phyloP scores from a whole-genome alignment of 1,140 invertebrate genomes.

The Druon quercuslanigerum region DNA sequence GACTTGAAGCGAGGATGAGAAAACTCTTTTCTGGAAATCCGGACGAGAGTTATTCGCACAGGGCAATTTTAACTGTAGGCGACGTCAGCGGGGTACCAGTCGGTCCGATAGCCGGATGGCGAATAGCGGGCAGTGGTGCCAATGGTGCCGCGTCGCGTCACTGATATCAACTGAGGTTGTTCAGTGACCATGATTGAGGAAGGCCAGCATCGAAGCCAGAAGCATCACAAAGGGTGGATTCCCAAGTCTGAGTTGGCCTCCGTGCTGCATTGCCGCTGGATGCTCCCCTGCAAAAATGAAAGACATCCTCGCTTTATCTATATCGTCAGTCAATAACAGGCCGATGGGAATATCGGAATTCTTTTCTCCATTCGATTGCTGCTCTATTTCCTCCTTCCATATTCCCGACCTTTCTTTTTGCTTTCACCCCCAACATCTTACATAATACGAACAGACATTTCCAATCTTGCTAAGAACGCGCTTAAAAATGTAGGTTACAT shows the following conservation, averaged over 20 bases:
- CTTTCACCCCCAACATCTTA: not conserved
- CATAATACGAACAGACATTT: slow-evolving; percentile 2
- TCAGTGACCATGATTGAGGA: slow-evolving; percentile 71
- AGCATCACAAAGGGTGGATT: slow-evolving; percentile 74
- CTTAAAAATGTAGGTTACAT: slow-evolving; percentile 13
- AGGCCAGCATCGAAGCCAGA: slow-evolving; percentile 69
- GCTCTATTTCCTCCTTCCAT: slow-evolving; percentile 21
- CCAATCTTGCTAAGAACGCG: slow-evolving; percentile 2
- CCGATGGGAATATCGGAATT: slow-evolving; percentile 35
- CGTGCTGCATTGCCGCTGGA: slow-evolving; percentile 89
- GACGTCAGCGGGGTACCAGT: not conserved
- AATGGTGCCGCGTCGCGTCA: not conserved
- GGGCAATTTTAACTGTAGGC: not conserved
- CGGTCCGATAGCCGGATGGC: not conserved
- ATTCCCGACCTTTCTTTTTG: not conserved
- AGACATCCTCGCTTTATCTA: slow-evolving; percentile 34
- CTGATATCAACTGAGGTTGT: not conserved
- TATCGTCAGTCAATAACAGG: slow-evolving; percentile 36
- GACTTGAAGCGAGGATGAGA: too few relatives aligned
- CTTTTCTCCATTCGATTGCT: slow-evolving; percentile 27
- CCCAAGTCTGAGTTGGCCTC: slow-evolving; percentile 75
- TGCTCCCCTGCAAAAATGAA: slow-evolving; percentile 82
- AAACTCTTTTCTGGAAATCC: too few relatives aligned
- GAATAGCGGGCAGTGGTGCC: not conserved
- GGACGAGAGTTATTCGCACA: too few relatives aligned